Base-by-base conservation (phyloP, 2,797 vertebrate genomes). In the Etheostoma perlongum region DNA sequence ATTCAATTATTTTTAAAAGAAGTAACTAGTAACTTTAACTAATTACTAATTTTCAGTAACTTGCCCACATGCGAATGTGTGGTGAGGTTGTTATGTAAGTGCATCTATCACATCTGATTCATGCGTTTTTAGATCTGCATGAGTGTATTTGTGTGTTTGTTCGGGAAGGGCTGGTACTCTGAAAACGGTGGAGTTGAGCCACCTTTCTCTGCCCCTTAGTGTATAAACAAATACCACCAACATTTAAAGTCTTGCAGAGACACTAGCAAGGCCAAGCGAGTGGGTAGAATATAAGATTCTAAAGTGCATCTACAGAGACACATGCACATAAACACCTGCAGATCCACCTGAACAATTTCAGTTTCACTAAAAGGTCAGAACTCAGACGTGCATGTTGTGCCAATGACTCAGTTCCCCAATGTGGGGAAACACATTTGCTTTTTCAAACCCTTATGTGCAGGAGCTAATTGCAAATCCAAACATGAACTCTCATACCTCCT, bases 51-150 rank as follows among this genome's bases (percentile, higher is more conserved):
- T 30, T 30, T 30, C 30, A 30, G 30, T 30, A 30, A 30, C 30
- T 30, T 30, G 30, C 30, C 30, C 85, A 83, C 83, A 85, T 82
- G 86, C 72, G 85, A 64, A 74, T 65, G 81, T 92, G 89, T 86
- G 85, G 81, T 85, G 82, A 85, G 86, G 78, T 85, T 72, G 75
- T 92, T 92, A 88, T 83, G 75, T 84, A 92, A 92, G 85, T 76
- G 75, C 79, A 83, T 85, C 66, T 86, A 76, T 88, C 83, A 62
- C 51, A 1, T 84, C 89, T 93, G 91, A 92, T 91, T 93, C 91
- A 92, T 90, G 78, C 53, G 11, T 89, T 85, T 76, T 92, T 83
- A 83, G 89, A 91, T 88, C 76, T 85, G 59, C 66, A 72, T 74
- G 71, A 79, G 77, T 66, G 78, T 79, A 78, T 87, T 73, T 79